phyloP scores from a whole-genome alignment of 2,888 invertebrate species.

The Athalia cordata region DNA sequence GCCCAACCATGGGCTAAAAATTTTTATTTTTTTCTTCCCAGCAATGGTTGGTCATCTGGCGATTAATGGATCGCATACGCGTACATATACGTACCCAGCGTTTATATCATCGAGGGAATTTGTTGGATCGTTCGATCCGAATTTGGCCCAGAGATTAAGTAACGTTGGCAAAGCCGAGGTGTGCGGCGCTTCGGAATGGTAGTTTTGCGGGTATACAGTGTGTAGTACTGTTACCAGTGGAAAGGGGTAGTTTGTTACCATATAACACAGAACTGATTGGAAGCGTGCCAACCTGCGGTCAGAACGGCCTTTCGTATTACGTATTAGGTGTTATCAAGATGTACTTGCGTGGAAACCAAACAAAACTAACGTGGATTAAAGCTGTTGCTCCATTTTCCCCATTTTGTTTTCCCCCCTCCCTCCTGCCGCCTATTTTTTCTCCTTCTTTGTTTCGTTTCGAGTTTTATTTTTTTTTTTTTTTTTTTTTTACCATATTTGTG shows the following conservation, averaged over 20 bases:
- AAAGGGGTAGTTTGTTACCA: slow-evolving; percentile 9
- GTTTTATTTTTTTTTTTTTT: slow-evolving; percentile 41
- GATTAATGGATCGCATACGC: too few species aligned
- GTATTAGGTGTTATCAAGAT: slow-evolving; percentile 44
- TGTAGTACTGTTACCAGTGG: neutral
- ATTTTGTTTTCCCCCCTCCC: neutral
- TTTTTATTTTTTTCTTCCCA: too few species aligned
- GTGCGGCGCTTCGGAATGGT: neutral
- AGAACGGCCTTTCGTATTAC: slow-evolving; percentile 37
- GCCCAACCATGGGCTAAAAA: too few species aligned
- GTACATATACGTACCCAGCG: neutral
- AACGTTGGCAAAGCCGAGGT: slow-evolving; percentile 58
- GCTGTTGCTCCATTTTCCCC: slow-evolving; percentile 17
- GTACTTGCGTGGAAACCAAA: slow-evolving; percentile 31
- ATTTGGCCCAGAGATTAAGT: slow-evolving; percentile 55
- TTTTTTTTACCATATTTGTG: slow-evolving; percentile 39
- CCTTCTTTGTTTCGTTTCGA: slow-evolving; percentile 13
- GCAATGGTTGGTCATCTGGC: too few species aligned
- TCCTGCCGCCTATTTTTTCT: neutral
- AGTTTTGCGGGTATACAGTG: too few species aligned
- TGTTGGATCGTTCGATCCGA: slow-evolving; percentile 32
- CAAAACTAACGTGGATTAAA: slow-evolving; percentile 23
- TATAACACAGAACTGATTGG: slow-evolving; percentile 33
- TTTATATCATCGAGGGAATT: slow-evolving; percentile 24
- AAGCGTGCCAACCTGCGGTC: slow-evolving; percentile 38